Conservation (phyloP, 1,140 invertebrate species). For the Daktulosphaira vitifoliae region DNA sequence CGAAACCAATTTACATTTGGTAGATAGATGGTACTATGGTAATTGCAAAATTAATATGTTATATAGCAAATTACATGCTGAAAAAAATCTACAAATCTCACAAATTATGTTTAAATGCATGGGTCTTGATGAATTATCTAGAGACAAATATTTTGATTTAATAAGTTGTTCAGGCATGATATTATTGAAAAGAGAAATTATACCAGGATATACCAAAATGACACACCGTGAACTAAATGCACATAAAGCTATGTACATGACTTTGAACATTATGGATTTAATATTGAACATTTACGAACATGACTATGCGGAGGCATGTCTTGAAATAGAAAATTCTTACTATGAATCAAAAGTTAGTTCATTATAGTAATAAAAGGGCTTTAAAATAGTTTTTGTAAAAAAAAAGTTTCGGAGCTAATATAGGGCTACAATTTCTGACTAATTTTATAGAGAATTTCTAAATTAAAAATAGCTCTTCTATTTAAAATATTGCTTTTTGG, state of each 20-base stretch:
- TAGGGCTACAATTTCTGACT: too few species aligned
- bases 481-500: too few species aligned
- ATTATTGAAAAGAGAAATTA: not conserved
- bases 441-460: too few species aligned
- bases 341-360: too few species aligned
- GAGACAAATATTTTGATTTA: not conserved
- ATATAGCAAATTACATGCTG: not conserved
- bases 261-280: slow-evolving; percentile 4
- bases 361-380: too few species aligned
- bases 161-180: not conserved
- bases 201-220: not conserved
- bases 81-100: not conserved
- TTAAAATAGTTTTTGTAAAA: too few species aligned
- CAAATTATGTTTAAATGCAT: not conserved
- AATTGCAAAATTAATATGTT: not conserved
- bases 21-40: not conserved
- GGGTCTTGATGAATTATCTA: not conserved
- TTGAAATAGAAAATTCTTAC: not conserved
- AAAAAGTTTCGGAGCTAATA: too few species aligned
- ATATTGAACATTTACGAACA: not conserved
- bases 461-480: too few species aligned
- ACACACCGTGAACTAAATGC: not conserved
- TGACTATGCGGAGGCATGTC: not conserved
- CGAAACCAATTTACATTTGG: not conserved
- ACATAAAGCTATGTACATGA: not conserved